Conservation (phyloP, 2,888 invertebrate species). For the Therioaphis trifolii region DNA sequence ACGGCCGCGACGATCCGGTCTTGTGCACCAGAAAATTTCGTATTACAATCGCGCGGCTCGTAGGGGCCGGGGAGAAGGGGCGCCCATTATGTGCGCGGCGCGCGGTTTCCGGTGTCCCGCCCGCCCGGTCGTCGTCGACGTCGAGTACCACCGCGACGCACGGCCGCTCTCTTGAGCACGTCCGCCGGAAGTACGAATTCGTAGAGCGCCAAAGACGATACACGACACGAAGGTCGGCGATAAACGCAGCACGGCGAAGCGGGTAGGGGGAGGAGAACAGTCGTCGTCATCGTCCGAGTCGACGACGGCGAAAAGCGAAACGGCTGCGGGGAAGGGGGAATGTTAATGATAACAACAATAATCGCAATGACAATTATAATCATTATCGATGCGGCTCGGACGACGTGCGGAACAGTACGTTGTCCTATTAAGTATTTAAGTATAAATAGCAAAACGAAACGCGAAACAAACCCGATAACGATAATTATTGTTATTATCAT, state of each 20-base stretch:
- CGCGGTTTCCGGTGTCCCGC: conserved; percentile 49
- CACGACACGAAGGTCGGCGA: not conserved
- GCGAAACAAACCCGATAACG: no score
- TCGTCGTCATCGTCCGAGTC: not conserved
- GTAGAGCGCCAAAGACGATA: not conserved
- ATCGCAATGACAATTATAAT: no score
- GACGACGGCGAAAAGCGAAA: not conserved
- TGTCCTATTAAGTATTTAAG: no score
- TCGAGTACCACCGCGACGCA: not conserved
- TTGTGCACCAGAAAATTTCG: conserved; percentile 58
- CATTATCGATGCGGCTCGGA: no score
- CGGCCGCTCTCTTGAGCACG: conserved; percentile 1
- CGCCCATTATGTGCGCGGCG: not conserved
- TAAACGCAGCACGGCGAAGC: not conserved
- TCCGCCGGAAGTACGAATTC: conserved; percentile 58
- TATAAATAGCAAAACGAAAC: no score
- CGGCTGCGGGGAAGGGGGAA: not conserved
- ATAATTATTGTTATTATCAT: no score
- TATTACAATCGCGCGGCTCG: conserved; percentile 23
- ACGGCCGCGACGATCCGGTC: conserved; percentile 36
- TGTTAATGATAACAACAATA: not conserved
- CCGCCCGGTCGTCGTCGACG: not conserved
- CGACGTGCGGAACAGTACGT: no score
- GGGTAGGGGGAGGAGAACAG: not conserved
- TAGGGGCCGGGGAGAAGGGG: not conserved